Percentiles rank a stretch among this genome's conserved stretches.
phyloP scores from a whole-genome alignment of 23 tunicate genomes.

The Oikopleura vanhoeffeni region DNA sequence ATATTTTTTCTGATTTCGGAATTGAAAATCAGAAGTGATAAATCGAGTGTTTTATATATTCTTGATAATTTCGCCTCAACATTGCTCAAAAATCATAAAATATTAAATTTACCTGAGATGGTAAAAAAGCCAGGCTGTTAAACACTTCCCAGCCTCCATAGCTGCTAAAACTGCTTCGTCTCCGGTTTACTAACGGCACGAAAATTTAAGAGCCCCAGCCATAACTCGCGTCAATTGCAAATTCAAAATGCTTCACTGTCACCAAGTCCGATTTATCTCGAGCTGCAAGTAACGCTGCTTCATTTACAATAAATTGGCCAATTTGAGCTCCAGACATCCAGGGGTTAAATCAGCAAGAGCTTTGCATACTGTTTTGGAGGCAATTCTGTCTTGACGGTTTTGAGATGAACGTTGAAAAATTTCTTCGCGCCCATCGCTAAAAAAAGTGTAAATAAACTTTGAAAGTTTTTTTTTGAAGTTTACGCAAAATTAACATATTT shows the following conservation, averaged over 20 bases:
- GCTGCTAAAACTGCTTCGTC: background rate
- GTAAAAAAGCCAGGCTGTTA: background rate
- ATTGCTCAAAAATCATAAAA: too few species aligned
- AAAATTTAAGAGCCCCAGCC: too few species aligned
- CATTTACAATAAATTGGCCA: background rate
- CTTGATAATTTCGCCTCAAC: too few species aligned
- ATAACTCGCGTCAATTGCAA: constrained; percentile 74
- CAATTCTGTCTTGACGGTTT: background rate
- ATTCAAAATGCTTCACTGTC: constrained; percentile 52
- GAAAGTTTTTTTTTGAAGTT: too few species aligned
- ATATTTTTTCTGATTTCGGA: too few species aligned
- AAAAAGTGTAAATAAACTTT: too few species aligned
- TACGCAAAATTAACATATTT: too few species aligned
- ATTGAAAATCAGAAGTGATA: too few species aligned
- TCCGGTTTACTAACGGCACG: background rate
- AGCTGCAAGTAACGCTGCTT: background rate
- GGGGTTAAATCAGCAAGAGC: background rate
- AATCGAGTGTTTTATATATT: too few species aligned
- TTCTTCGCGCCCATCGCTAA: background rate
- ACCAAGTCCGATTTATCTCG: constrained; percentile 20
- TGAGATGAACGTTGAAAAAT: background rate
- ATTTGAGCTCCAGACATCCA: background rate
- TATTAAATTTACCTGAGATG: too few species aligned
- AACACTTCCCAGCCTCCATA: background rate
- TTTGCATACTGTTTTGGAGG: background rate